Conservation (phyloP, 2,113 vertebrate species). For the Eleginops maclovinus region DNA sequence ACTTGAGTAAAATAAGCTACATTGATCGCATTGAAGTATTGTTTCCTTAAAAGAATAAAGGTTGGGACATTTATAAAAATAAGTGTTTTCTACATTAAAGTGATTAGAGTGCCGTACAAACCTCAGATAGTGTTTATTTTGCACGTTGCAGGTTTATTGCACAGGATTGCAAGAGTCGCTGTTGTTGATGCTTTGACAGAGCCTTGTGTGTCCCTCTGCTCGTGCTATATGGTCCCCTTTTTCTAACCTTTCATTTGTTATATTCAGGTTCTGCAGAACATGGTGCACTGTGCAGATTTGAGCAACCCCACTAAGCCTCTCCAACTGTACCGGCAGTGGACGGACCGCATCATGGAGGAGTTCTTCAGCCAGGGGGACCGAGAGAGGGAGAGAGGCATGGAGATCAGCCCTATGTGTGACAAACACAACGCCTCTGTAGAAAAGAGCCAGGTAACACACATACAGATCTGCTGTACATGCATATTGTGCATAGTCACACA, state of each 20-base stretch:
- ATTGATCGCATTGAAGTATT: no score
- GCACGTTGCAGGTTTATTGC: no score
- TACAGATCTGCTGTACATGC: not conserved
- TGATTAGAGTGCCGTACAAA: no score
- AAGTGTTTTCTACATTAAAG: no score
- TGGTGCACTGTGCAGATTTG: constrained; percentile 99
- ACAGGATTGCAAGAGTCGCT: not conserved
- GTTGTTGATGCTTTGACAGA: not conserved
- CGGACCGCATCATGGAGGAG: constrained; percentile 99
- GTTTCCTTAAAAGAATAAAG: no score
- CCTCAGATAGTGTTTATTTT: no score
- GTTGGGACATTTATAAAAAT: no score
- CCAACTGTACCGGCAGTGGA: constrained; percentile 97
- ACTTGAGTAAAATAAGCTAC: no score
- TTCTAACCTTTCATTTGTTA: not conserved
- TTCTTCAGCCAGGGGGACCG: constrained; percentile 98
- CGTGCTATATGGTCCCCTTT: not conserved
- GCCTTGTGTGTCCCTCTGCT: not conserved
- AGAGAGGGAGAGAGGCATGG: constrained; percentile 97
- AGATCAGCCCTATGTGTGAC: constrained; percentile 99
- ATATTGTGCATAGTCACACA: not conserved
- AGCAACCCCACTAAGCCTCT: constrained; percentile 99
- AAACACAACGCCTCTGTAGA: constrained; percentile 99
- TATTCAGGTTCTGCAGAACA: constrained; percentile 96
- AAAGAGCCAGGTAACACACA: constrained; percentile 92